Base-by-base conservation (phyloP, 2,113 vertebrate species). In the Benitochromis conjunctus region DNA sequence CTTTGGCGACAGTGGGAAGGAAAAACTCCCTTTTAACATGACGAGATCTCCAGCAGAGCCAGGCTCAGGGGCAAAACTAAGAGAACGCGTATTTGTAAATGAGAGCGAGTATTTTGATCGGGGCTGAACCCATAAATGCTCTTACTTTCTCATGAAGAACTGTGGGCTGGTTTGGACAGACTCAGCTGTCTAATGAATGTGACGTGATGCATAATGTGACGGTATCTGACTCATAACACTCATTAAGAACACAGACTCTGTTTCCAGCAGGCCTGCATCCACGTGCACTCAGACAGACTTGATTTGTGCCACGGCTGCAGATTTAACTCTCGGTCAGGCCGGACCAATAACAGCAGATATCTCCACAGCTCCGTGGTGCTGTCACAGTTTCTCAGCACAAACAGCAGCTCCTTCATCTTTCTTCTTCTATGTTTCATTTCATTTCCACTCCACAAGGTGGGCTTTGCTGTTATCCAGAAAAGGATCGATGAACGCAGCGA, bases 41-140 rank as follows among this genome's bases (percentile, higher is more conserved):
- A 62, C 0, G 26, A 60, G 0, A 29, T 0, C 56, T 16, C 0
- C 14, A 9, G 26, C 56, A 18, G 57, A 1, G 31, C 14, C 57
- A 60, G 58, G 16, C 16, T 62, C 58, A 62, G 29, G 29, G 29
- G 31, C 26, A 21, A 56, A 56, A 24, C 54, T 56, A 0, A 0
- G 54, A 56, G 54, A 21, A 24, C 2, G 6, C 3, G 24, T 57
- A 26, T 57, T 14, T 57, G 3, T 57, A 24, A 57, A 29, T 57
- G 7, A 14, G 10, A 41, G 24, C 8, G 12, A 16, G 3, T 6
- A 57, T 5, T 7, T 48, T 38, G 9, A 38, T 38, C 14, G 6
- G n/a, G 11, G 8, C 11, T 26, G 13, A 58, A 16, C 7, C 26
- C 64, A 2, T 9, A 24, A 4, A 24, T 18, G 66, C 66, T 29